Evolutionary conservation across 2,797 vertebrate species (phyloP).

Genomic region (Chiloscyllium punctatum): DNA sequence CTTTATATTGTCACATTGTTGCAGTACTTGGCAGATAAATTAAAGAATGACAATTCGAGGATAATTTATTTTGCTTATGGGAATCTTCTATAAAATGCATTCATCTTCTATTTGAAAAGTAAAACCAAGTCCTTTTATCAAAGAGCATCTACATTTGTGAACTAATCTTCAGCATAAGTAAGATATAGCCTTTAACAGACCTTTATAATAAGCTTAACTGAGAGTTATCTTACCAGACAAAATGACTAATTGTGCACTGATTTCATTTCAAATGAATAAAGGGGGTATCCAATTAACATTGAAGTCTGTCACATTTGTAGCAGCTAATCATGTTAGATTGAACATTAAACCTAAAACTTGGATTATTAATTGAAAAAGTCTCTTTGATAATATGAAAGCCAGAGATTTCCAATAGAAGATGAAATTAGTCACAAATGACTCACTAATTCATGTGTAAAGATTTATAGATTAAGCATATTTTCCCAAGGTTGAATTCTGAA

Average conservation of each 20-base stretch:
- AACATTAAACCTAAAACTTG: slow-evolving; percentile 15
- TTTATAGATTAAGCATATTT: slow-evolving; percentile 18
- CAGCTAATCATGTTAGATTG: background rate
- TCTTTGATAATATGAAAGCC: slow-evolving; percentile 1
- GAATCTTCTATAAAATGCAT: background rate
- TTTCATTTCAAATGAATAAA: background rate
- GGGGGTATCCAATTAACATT: background rate
- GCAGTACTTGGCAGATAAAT: background rate
- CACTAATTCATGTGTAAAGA: slow-evolving; percentile 22
- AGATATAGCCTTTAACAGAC: background rate
- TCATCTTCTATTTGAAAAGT: background rate
- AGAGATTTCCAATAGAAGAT: background rate
- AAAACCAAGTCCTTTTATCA: background rate
- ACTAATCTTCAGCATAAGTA: slow-evolving; percentile 17
- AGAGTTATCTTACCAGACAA: background rate
- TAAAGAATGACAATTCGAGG: background rate
- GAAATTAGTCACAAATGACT: slow-evolving; percentile 12
- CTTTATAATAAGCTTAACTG: slow-evolving; percentile 14
- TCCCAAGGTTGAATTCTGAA: background rate
- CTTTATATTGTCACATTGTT: background rate
- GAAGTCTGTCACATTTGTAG: slow-evolving; percentile 15
- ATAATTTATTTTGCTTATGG: background rate
- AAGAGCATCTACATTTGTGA: background rate
- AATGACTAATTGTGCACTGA: background rate
- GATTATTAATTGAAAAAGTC: background rate